Evolutionary conservation across 2,888 invertebrate species (phyloP), one percentile per base, ranked within the genome.

Genomic region (Hypomecis atomaria): DNA sequence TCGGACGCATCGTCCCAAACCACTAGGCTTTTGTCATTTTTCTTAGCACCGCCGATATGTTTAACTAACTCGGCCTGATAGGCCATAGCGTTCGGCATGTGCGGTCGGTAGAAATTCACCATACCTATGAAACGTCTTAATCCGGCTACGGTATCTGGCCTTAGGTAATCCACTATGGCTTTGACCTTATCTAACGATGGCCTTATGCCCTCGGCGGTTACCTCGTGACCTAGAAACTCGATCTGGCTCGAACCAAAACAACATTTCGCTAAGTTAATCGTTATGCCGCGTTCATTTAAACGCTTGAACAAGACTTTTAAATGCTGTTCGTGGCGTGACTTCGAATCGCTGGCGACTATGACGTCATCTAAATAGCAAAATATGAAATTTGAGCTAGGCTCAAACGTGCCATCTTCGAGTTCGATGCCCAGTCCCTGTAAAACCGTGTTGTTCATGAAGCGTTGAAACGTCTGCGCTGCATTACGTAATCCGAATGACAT

Each of bases 361-460:
- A 43, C 42, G 42, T 42, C 42, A 42, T 42, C 42, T 5, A 43
- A 5, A 43, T 43, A 43, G 43, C 23, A 43, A 43, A 43, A 43
- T 6, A 43, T 4, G 5, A 43, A 43, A 0, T 11, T n/a, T 43
- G 43, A 43, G n/a, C 43, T 43, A 10, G 43, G 43, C n/a, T 43
- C 43, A 43, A 43, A 43, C 10, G 11, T 11, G 6, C 43, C 43
- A 4, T 43, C 43, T 1, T 43, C 43, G 10, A 10, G 43, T 43
- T 6, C n/a, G n/a, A 43, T 43, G 10, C 11, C 36, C 34, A 48
- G 34, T 36, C 48, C 48, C 5, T 48, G 10, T 34, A 48, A 6
- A 33, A 48, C 48, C 9, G 48, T 48, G n/a, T 48, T 36, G 34
- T 48, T 48, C 48, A 48, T 48, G 33, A 34, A 48, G n/a, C 48